Base-by-base conservation (phyloP, 2,888 invertebrate genomes). In the Ganaspis brasiliensis region DNA sequence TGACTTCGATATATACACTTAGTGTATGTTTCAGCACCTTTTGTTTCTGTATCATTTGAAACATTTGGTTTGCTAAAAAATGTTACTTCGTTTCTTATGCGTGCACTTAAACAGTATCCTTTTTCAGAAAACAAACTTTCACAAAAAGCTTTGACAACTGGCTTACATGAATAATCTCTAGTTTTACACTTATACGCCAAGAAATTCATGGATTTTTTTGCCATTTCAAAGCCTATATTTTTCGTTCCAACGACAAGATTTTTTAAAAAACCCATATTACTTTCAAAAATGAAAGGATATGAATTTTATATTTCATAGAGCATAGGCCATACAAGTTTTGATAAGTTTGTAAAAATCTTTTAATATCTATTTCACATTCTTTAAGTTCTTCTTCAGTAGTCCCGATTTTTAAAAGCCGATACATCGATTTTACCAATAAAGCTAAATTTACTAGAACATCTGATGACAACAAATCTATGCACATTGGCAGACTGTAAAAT, bases 291-390 rank as follows among this genome's bases (percentile, higher is more conserved):
- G 14, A 75, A 75, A 35, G 75, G 14, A 61, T 78, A 37, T 75
- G 78, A 8, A 75, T 56, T 37, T 73, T 73, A 35, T 70, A 75
- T n/a, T 75, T 75, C 73, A 75, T 78, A 19, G 70, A 78, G 8
- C 14, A 0, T 40, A 21, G 12, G 1, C 63, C 57, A 24, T 72
- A 74, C 14, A 78, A 70, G 1, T 0, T 26, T 57, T 78, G 71
- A 73, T 40, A 75, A 1, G 72, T 61, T 59, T n/a, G 31, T 1
- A 78, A 1, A 71, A 61, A 73, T 21, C 59, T 35, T 12, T 21
- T 35, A 24, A 75, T 24, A 57, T 59, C 40, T 31, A 61, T 19
- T 5, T 78, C 71, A 21, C 70, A 73, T 71, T 75, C 61, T 5
- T 70, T 5, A 35, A 78, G 73, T 24, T 78, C 55, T 1, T 26